Evolutionary conservation across 2,113 vertebrate genomes (phyloP), one percentile per base, ranked within the genome.

Genomic region (Ictidomys tridecemlineatus): DNA sequence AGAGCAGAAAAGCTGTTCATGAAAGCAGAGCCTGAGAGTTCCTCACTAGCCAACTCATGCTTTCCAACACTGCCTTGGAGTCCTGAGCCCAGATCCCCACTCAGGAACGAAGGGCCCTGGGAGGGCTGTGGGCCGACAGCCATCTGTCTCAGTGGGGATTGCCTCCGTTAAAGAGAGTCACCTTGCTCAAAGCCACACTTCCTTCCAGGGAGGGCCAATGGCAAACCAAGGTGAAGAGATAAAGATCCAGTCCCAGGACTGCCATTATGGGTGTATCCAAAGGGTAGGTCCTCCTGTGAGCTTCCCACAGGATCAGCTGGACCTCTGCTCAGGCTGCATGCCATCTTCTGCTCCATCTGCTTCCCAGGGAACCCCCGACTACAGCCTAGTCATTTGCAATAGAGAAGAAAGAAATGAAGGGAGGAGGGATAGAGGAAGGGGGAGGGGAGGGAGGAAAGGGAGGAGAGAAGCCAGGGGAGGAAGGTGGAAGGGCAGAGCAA

Each of bases 381-480:
- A n/a, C 24, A 73, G n/a, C 10, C 37, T 6, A 63, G 26, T 8
- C 28, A 53, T 20, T 11, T 34, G 45, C 6, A 39, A 22, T 8
- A 42, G 2, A 3, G 32, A 73, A 13, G 53, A 58, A 22, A 73
- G 70, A 58, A 14, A 26, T 3, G 24, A n/a, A 58, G n/a, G 30
- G 32, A 17, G 28, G 30, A 48, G 37, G 17, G 22, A 63, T 3
- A 10, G 37, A 13, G 16, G n/a, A 32, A n/a, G 65, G 1, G 12
- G 37, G 17, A 67, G 34, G 11, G 76, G 65, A 32, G 39, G 39
- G 32, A 26, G 13, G n/a, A n/a, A 63, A 1, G 37, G 30, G 4
- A 11, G 9, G 22, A 39, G 2, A 0, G 37, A 20, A 2, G 4
- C 58, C 56, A 5, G 30, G 10, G 39, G 30, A 70, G 1, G 26